phyloP scores from a whole-genome alignment of 2,113 vertebrate species.

The Stercorarius parasiticus region DNA sequence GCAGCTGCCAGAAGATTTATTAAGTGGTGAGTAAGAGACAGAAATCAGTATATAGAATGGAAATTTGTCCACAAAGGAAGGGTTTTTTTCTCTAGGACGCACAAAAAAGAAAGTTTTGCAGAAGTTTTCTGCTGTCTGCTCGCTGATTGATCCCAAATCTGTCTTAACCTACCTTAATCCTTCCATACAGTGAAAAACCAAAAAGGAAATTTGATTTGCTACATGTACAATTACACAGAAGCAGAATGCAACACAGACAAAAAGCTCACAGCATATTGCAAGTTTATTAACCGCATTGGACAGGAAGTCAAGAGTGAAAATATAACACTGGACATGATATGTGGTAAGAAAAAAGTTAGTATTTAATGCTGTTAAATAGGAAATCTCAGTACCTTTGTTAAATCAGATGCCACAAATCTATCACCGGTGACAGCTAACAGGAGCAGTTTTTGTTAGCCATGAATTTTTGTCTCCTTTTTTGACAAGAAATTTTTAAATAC shows the following conservation, averaged over 20 bases:
- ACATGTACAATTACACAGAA: not conserved
- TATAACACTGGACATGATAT: conserved; percentile 29
- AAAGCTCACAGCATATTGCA: not conserved
- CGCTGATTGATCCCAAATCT: not conserved
- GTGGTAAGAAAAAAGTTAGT: conserved; percentile 53
- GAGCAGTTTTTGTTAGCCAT: not conserved
- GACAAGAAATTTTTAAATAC: not conserved
- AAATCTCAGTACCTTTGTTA: not conserved
- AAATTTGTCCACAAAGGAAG: not conserved
- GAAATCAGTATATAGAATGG: not conserved
- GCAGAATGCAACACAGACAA: not conserved
- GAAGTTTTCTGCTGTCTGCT: not conserved
- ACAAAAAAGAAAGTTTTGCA: not conserved
- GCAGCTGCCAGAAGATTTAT: not conserved
- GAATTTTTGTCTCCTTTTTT: not conserved
- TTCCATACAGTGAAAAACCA: conserved; percentile 1
- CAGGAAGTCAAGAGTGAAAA: conserved; percentile 14
- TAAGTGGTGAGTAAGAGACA: not conserved
- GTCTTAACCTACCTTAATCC: not conserved
- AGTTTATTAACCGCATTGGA: conserved; percentile 36
- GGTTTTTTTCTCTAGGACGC: not conserved
- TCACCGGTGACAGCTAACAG: not conserved
- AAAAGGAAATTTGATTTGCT: conserved; percentile 49
- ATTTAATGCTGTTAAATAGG: not conserved
- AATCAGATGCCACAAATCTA: not conserved